phyloP scores from a whole-genome alignment of 2,888 invertebrate species.

The Ptilodon capucinus region DNA sequence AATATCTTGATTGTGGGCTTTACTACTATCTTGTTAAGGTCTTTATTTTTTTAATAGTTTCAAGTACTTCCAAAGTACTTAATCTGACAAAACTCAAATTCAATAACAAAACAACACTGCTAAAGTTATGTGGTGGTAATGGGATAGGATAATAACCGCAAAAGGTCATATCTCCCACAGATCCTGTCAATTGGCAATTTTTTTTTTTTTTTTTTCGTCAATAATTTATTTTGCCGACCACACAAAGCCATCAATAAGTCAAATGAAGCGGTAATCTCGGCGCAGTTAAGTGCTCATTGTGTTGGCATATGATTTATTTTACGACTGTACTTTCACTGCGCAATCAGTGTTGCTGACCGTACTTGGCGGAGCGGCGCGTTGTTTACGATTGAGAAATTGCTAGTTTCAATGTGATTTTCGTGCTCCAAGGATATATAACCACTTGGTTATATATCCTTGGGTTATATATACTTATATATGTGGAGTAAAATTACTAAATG shows the following conservation, averaged over 20 bases:
- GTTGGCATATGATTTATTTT: conserved; percentile 67
- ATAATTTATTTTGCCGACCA: conserved; percentile 40
- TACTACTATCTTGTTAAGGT: too few relatives aligned
- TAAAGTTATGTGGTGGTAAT: too few relatives aligned
- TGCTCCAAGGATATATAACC: too few relatives aligned
- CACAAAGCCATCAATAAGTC: conserved; percentile 57
- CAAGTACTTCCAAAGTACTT: too few relatives aligned
- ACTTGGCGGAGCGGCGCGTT: conserved; percentile 33
- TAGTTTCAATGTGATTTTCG: conserved; percentile 29
- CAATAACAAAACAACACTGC: too few relatives aligned
- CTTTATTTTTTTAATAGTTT: too few relatives aligned
- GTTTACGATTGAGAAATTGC: conserved; percentile 48
- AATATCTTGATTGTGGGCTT: too few relatives aligned
- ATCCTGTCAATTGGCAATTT: not conserved
- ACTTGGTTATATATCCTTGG: too few relatives aligned
- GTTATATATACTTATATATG: too few relatives aligned
- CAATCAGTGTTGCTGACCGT: conserved; percentile 37
- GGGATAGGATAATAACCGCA: not conserved
- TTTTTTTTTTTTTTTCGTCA: not conserved
- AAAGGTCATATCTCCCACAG: conserved; percentile 8
- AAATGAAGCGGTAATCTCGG: conserved; percentile 63
- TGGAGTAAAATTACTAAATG: too few relatives aligned
- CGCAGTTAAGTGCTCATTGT: conserved; percentile 68
- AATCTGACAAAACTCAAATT: too few relatives aligned
- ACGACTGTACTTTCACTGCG: conserved; percentile 66